Base-by-base conservation (phyloP, 2,797 vertebrate genomes). In the Geotrypetes seraphini region DNA sequence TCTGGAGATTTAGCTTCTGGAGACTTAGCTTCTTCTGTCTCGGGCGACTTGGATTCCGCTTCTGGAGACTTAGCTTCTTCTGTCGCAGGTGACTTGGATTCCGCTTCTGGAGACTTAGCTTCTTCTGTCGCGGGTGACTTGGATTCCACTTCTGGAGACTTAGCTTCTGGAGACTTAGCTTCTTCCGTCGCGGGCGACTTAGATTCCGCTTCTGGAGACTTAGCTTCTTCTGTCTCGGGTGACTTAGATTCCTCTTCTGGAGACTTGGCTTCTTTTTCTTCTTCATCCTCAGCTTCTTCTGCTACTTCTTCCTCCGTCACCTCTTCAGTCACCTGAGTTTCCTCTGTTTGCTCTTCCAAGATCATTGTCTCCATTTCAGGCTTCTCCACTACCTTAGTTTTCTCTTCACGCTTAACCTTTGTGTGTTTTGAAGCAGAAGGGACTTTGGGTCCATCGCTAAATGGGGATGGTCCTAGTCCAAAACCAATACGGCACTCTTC, bases 321-420 rank as follows among this genome's bases (percentile, higher is more conserved):
- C 53, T 91, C 89, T 48, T 94, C 92, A 0, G 89, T 91, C 40
- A 93, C 89, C 61, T 93, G 88, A 26, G 87, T 88, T 71, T 96
- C 92, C 39, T 94, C 91, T 0, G 86, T 92, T 66, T 93, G 88
- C 46, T 94, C 90, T 44, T 92, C 88, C 56, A 92, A 73, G 19
- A 94, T 93, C 43, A 96, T 91, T 0, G 84, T 91, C 53, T 85
- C 83, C 59, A 83, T 83, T 33, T 93, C 92, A 2, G 86, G 84
- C 33, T 91, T 90, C 43, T 93, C 79, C 16, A 72, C 73, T 40
- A 76, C 59, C 40, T 78, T 82, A 47, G 73, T 53, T 42, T 75
- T 83, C 51, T 84, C 90, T 31, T 92, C 89, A 0, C 71, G 75
- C 66, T 95, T 96, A 35, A 89, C 68, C 43, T 88, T 95, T 46